Base-by-base conservation (phyloP, 2,888 invertebrate species). In the Volucella bombylans region DNA sequence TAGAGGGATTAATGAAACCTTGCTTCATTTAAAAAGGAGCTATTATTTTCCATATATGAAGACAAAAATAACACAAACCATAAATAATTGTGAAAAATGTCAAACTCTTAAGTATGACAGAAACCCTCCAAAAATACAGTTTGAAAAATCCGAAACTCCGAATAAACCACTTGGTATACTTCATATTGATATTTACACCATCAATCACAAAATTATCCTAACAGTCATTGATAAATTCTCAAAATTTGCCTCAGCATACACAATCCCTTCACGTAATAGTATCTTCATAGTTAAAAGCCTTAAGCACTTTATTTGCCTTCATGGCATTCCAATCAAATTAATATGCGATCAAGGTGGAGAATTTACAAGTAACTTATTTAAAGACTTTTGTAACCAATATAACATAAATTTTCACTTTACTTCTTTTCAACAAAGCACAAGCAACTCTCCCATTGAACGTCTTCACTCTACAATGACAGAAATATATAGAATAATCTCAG, bases 1-100 rank as follows among this genome's bases (percentile, higher is more conserved):
- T 38, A 8, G 57, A 31, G 57, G 57, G 4, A 57, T 57, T n/a
- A 57, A 57, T 38, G 57, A 57, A 38, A 57, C 39, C 8, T 12
- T 57, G 10, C 45, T 45, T 12, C 45, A 45, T 2, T 4, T 45
- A 10, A 45, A 45, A 12, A 10, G 6, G 4, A 10, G 1, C 12
- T 45, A 45, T 45, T 45, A 11, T 12, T 45, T 45, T 4, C 12
- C 45, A 45, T 11, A 45, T 12, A 45, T 45, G 45, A 45, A 45
- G 12, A 12, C 45, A 10, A 45, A 45, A 45, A 45, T 45, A 45
- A 45, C 6, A 10, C 45, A 12, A 45, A 45, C 45, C 45, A 45
- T 45, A 45, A 45, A 45, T 45, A 45, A 45, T 45, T 12, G 45
- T 45, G 45, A 45, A 45, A 45, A 45, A 45, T 45, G 45, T 12